Percentiles rank a stretch among this genome's conserved stretches.
These are phyloP conservation scores for western clawed frog (Xenopus tropicalis) DNA, from an alignment of 2,113 vertebrate species.

Conservation along the genomic window UCB_Xtro_10.0 CM004446.2:7999501-8000000, in stretches of 20 bases:
- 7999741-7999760: constrained; percentile 9
- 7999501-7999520: too few species aligned
- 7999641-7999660: neutral
- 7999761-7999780: neutral
- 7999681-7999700: constrained; percentile 21
- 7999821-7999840: neutral
- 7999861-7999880: constrained; percentile 9
- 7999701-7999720: constrained; percentile 22
- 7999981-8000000: neutral
- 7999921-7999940: constrained; percentile 12
- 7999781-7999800: constrained; percentile 8
- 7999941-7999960: neutral
- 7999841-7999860: constrained; percentile 18
- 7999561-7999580: neutral
- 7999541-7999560: too few species aligned
- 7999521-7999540: too few species aligned
- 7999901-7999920: constrained; percentile 26
- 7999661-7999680: constrained; percentile 11
- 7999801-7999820: constrained; percentile 7
- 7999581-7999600: constrained; percentile 9
- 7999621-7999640: neutral
- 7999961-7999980: neutral
- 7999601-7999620: neutral
- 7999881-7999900: constrained; percentile 20
- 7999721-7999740: constrained; percentile 10